Base-by-base conservation (phyloP, 2,113 vertebrate genomes). In the Trematomus loennbergii region DNA sequence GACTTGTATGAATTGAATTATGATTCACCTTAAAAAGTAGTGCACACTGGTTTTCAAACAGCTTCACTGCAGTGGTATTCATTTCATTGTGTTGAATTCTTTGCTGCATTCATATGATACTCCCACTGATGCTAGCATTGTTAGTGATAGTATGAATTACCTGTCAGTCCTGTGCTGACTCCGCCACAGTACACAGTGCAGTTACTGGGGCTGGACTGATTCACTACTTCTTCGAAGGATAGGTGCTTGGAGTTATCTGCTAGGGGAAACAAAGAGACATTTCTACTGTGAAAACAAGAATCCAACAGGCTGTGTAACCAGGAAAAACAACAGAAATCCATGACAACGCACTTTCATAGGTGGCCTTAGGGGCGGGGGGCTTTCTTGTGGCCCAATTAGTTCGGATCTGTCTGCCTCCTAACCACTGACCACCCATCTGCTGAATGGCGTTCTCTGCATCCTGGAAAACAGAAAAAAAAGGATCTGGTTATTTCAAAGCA, bases 371-470 rank as follows among this genome's bases (percentile, higher is more conserved):
- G 87, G 97, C 97, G 0, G 97, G 97, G 78, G 98, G 98, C 93
- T 99, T 99, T 94, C 98, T 95, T 6, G 98, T 99, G 60, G 98
- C 98, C 98, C 98, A 99, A 94, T 99, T 99, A 53, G 98, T 99
- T 91, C 98, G 95, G 94, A 99, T 99, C 94, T 98, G 98, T 92
- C 98, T 95, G 63, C 98, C 98, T 43, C 98, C 97, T 63, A 99
- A 96, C 98, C 98, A 99, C 93, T 99, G 98, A 2, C 98, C 97
- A 1, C 97, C 97, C 98, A 99, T 99, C 95, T 99, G 98, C 89
- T 99, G 97, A 92, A 99, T 99, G 63, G 98, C 98, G 0, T 98
- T 98, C 94, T 99, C 98, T 0, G 98, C 98, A 52, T 99, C 98
- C 98, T 99, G 77, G 5, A 77, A 77, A 84, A 1, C 36, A 8